These are phyloP conservation scores for Salvelinus sp. DNA, from an alignment of 2,113 vertebrate genomes.

Conservation along the genomic window DNA sequence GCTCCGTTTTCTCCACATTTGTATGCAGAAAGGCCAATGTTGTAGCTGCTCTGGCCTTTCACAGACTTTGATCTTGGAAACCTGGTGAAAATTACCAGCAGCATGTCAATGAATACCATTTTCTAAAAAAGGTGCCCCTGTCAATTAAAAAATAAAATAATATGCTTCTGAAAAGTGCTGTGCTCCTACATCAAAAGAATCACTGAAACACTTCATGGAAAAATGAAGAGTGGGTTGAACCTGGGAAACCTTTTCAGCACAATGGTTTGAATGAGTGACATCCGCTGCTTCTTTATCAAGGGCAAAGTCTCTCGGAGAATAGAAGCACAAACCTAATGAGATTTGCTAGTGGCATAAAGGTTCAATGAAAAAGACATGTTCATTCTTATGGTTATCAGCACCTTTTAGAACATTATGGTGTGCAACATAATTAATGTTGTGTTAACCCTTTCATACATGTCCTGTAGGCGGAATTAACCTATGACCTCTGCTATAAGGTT, in stretches of 20 bases:
- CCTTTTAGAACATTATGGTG: too few relatives aligned
- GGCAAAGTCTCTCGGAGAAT: neutral
- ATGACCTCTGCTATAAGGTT: too few relatives aligned
- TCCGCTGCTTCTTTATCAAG: neutral
- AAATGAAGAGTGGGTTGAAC: conserved; percentile 8
- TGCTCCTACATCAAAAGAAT: conserved; percentile 13
- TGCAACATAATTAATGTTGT: too few relatives aligned
- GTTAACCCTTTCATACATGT: too few relatives aligned
- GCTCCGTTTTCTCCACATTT: neutral
- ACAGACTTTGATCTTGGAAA: conserved; percentile 20
- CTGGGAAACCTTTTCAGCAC: conserved; percentile 9
- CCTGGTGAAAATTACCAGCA: conserved; percentile 14
- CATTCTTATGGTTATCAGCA: too few relatives aligned
- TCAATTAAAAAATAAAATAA: too few relatives aligned
- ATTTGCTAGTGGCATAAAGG: too few relatives aligned
- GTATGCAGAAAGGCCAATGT: neutral
- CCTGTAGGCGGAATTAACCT: too few relatives aligned
- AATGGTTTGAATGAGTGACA: conserved; percentile 18
- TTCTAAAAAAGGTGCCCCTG: neutral
- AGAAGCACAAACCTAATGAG: neutral
- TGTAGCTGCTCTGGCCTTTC: conserved; percentile 10
- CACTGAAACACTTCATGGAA: conserved; percentile 8
- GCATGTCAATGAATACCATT: conserved; percentile 20
- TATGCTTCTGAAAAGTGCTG: conserved; percentile 2
- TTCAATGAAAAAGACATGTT: too few relatives aligned